Conservation (phyloP, 1,140 invertebrate genomes). For the Neodiprion pinetum region DNA sequence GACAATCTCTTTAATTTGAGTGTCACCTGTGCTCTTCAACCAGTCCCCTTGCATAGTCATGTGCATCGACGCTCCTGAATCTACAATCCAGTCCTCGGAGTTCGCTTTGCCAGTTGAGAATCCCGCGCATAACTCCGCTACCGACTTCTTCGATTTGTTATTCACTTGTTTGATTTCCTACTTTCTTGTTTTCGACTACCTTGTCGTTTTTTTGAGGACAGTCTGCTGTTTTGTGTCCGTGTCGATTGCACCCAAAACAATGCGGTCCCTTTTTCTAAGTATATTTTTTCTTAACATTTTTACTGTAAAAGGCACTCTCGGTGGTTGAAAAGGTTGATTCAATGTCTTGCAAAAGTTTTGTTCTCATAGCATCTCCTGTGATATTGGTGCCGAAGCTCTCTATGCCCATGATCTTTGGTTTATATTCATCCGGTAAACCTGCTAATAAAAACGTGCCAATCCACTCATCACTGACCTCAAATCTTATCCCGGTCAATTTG, state of each 20-base stretch:
- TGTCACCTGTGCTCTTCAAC: slow-evolving; percentile 20
- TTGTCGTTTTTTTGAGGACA: slow-evolving; percentile 5
- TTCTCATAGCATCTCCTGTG: slow-evolving; percentile 48
- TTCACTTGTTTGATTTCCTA: slow-evolving; percentile 1
- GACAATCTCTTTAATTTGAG: neutral
- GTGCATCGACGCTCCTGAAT: slow-evolving; percentile 39
- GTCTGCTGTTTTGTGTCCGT: neutral
- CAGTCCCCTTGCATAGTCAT: slow-evolving; percentile 34
- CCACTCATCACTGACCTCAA: slow-evolving; percentile 48
- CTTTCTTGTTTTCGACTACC: neutral
- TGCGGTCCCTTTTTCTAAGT: neutral
- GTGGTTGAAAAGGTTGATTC: neutral
- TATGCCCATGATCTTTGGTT: slow-evolving; percentile 56
- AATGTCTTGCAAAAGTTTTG: slow-evolving; percentile 52
- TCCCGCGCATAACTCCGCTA: neutral
- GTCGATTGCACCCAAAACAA: neutral
- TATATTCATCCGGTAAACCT: slow-evolving; percentile 47
- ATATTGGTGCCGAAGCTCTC: slow-evolving; percentile 47
- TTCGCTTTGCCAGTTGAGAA: slow-evolving; percentile 33
- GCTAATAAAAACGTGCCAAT: slow-evolving; percentile 48
- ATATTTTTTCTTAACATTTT: neutral
- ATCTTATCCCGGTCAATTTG: slow-evolving; percentile 41
- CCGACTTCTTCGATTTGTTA: neutral
- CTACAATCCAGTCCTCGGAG: slow-evolving; percentile 36
- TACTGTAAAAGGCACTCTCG: slow-evolving; percentile 10